Conservation (phyloP, 2,888 invertebrate species). For the Disparrhopalites patrizii region DNA sequence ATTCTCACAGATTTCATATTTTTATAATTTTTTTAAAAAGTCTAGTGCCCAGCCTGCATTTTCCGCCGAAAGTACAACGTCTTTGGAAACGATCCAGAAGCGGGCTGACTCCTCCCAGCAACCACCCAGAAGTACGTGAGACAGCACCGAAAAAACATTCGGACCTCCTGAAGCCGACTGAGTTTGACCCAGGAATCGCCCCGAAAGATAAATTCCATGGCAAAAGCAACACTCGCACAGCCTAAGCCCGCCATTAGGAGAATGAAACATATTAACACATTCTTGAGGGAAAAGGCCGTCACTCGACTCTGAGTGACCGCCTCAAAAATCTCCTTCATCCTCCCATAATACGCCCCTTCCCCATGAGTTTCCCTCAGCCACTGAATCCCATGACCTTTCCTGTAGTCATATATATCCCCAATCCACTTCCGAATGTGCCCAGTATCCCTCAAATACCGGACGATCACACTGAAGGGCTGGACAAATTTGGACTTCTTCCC, state of each 20-base stretch:
- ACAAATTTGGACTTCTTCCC: not conserved
- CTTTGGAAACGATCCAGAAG: no score
- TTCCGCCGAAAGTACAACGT: no score
- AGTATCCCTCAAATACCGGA: slow-evolving; percentile 2
- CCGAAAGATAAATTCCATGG: no score
- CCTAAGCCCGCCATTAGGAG: not conserved
- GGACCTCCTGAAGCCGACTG: no score
- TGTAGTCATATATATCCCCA: not conserved
- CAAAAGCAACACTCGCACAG: no score
- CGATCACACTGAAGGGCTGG: not conserved
- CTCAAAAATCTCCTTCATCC: not conserved
- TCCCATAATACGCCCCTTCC: not conserved
- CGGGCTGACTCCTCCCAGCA: no score
- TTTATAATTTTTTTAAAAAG: no score
- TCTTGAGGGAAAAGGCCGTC: not conserved
- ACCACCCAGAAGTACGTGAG: no score
- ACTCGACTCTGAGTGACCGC: not conserved
- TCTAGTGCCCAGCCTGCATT: no score
- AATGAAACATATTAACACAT: not conserved
- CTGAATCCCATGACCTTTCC: not conserved
- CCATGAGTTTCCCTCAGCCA: not conserved
- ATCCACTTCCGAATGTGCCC: not conserved
- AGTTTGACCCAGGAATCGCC: no score
- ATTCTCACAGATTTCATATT: no score
- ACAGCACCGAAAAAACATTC: no score